Conservation (phyloP, 2,113 vertebrate species). For the Cnemophilus loriae region DNA sequence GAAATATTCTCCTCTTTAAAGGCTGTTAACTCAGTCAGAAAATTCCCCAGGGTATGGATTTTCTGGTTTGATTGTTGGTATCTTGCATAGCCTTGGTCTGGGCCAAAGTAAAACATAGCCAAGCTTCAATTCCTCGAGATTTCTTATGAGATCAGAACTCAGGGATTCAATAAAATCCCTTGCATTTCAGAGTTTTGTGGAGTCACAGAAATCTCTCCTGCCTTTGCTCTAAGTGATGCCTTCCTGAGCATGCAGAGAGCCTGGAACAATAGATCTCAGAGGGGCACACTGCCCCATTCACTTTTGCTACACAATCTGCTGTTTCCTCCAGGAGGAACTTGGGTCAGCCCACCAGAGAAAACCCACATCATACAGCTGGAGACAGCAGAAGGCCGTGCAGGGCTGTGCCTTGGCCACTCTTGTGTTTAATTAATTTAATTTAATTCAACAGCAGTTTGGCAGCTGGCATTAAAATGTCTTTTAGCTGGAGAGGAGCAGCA, state of each 20-base stretch:
- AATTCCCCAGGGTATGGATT: background rate
- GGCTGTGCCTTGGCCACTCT: background rate
- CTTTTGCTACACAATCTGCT: constrained; percentile 1
- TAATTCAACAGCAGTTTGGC: background rate
- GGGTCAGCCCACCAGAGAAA: background rate
- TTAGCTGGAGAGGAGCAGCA: background rate
- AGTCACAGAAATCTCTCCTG: background rate
- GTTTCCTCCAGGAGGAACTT: background rate
- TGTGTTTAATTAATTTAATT: background rate
- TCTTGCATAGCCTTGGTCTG: background rate
- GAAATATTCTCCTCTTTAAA: background rate
- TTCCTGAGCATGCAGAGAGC: constrained; percentile 40
- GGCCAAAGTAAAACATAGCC: background rate
- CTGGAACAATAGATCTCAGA: constrained; percentile 38
- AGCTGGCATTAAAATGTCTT: background rate
- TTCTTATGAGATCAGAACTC: background rate
- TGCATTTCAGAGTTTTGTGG: background rate
- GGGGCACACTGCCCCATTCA: background rate
- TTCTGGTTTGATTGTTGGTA: background rate
- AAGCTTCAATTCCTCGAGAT: background rate
- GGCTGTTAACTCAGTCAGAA: background rate
- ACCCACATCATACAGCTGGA: constrained; percentile 1
- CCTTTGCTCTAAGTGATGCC: background rate
- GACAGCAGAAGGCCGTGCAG: background rate
- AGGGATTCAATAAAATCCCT: background rate